Base-by-base conservation (phyloP, 2,888 invertebrate species). In the Euproctis similis region DNA sequence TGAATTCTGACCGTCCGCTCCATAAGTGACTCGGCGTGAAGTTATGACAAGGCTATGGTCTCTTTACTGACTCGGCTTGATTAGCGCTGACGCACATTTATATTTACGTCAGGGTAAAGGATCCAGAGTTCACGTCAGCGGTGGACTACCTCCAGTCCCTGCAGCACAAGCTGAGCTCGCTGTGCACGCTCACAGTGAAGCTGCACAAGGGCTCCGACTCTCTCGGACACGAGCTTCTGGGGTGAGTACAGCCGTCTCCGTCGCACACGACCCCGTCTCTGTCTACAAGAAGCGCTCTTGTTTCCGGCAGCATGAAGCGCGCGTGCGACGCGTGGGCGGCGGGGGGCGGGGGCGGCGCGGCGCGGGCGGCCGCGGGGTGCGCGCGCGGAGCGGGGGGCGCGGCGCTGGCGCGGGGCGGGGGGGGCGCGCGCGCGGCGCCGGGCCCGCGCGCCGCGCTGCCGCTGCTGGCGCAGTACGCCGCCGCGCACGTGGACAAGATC, bases 61-160 rank as follows among this genome's bases (percentile, higher is more conserved):
- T n/a, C n/a, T n/a, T n/a, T n/a, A n/a, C n/a, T n/a, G n/a, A n/a
- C n/a, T n/a, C n/a, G n/a, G n/a, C n/a, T n/a, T n/a, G n/a, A n/a
- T n/a, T n/a, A n/a, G n/a, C n/a, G n/a, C n/a, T n/a, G n/a, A n/a
- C n/a, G n/a, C n/a, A n/a, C n/a, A 6, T n/a, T 26, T 21, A 3
- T 18, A 21, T 9, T 25, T 19, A n/a, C 39, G 43, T 0, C 61
- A 81, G 82, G 31, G 82, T 82, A 0, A 71, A 69, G 14, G 80
- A 82, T 26, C 82, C 81, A 0, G 81, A 81, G 42, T 82, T 82
- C 51, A 45, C 55, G 0, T 53, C 77, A 0, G 72, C 71, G 1
- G 57, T 68, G 0, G 82, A 84, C 27, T 84, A 84, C 41, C 45
- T 84, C 2, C 54, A 53, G 21, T 76, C 81, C 0, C 39, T 84